Evolutionary conservation across 64 coral and sea anemone genomes (phyloP), one percentile per base, ranked within the genome.

Genomic region (Montipora efflorescens): DNA sequence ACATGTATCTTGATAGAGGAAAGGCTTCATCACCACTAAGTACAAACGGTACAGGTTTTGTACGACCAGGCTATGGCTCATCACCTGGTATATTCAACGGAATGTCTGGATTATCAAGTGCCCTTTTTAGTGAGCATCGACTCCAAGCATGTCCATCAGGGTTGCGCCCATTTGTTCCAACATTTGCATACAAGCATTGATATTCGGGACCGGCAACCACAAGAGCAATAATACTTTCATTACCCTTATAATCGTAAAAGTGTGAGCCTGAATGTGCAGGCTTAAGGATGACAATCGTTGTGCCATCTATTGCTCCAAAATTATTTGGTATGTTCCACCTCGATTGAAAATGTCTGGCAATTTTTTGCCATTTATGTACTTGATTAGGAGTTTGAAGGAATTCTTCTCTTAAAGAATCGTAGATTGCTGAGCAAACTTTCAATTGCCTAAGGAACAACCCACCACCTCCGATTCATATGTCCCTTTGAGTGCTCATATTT

Each of bases 11-110:
- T 69, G 72, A 21, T 23, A 93, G 43, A 57, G 47, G 53, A 88
- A 93, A 93, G 18, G 91, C 91, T 58, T 93, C 75, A 47, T 93
- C 91, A 8, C 91, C 91, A 77, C 15, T 78, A 47, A 78, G 72
- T 1, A 77, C 87, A 44, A 46, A 57, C 58, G 87, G 87, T n/a
- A 89, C 21, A 55, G 69, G 43, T 49, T 76, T 89, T 53, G 22
- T 52, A 68, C 71, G 59, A 15, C 87, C 72, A 53, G 87, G 87
- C 15, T 61, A 68, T 18, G 72, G 72, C 10, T 48, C 46, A 25
- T 59, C 28, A 50, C 3, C 44, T 77, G 67, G 74, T 52, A 89
- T 76, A 55, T 77, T 77, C 19, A 74, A 52, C 57, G 48, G 71
- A 23, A 21, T 85, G 14, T 67, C 82, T 55, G 50, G 82, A 85